Base-by-base conservation (phyloP, 2,888 invertebrate genomes). In the Beris chalybata region DNA sequence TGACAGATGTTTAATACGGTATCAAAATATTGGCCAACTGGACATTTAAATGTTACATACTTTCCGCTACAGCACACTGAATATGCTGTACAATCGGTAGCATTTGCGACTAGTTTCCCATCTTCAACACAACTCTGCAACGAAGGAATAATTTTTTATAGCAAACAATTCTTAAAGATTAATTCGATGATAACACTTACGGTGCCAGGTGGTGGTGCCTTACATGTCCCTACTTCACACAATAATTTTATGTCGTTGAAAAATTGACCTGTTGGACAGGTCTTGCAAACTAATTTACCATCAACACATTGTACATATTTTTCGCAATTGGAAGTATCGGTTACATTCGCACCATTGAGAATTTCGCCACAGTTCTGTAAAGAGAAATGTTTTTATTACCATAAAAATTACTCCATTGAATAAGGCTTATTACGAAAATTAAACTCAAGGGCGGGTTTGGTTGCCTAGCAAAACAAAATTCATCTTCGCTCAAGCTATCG, bases 191-290 rank as follows among this genome's bases (percentile, higher is more conserved):
- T n/a, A 44, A 44, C n/a, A 44, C 9, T n/a, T 9, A 44, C n/a
- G n/a, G 44, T 47, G n/a, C n/a, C 47, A n/a, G n/a, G n/a, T 11
- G 47, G 47, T 12, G 47, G 47, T 47, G n/a, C 47, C n/a, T 13
- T 12, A 5, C n/a, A 47, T 13, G 13, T 13, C 12, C 15, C 47
- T 13, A 4, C n/a, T 5, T n/a, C 13, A 11, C 47, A n/a, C 5
- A 13, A 15, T 1, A 15, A 15, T 13, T 47, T 47, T 11, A 4
- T 15, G 13, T n/a, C 15, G n/a, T 47, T 15, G 15, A 47, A 13
- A 47, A 47, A n/a, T 47, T 47, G 47, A 12, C 15, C 47, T 3
- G 13, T 13, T 6, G 12, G 7, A 13, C 47, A 5, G 12, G 13
- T 47, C 47, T 47, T 22, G 22, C 22, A 22, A 3, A 22, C 47